Conservation (phyloP, 2,797 vertebrate genomes). For the Gobionotothen gibberifrons region DNA sequence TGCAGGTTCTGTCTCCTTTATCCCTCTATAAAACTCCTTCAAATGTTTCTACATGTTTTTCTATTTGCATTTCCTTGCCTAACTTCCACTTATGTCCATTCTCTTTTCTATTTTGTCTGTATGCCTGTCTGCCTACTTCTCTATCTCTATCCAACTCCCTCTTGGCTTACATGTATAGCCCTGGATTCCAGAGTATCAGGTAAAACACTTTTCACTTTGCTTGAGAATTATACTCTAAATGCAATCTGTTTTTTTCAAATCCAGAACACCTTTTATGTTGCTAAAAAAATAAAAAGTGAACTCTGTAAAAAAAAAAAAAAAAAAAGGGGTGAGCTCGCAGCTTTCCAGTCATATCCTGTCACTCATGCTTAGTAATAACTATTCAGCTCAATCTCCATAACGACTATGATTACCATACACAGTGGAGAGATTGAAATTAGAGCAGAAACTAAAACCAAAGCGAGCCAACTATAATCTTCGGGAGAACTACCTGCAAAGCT, state of each 20-base stretch:
- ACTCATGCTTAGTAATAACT: constrained; percentile 57
- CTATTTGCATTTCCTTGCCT: constrained; percentile 51
- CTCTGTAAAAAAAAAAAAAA: constrained; percentile 14
- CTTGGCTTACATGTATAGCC: constrained; percentile 85
- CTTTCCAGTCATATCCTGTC: constrained; percentile 56
- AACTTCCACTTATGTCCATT: constrained; percentile 61
- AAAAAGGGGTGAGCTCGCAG: constrained; percentile 34
- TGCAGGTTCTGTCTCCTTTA: constrained; percentile 37
- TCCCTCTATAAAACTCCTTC: constrained; percentile 32
- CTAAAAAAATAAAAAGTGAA: constrained; percentile 23
- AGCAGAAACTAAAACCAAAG: constrained; percentile 54
- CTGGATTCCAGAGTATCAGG: constrained; percentile 93
- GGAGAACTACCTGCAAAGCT: constrained; percentile 45
- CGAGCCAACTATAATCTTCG: constrained; percentile 39
- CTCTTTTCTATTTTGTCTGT: constrained; percentile 69
- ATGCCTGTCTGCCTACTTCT: constrained; percentile 68
- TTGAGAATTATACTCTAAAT: constrained; percentile 44
- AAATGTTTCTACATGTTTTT: constrained; percentile 43
- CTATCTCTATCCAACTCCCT: constrained; percentile 70
- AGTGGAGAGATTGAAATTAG: constrained; percentile 55
- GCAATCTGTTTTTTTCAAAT: constrained; percentile 37
- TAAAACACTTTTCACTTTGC: constrained; percentile 85
- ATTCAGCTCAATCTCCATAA: constrained; percentile 50
- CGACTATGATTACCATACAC: constrained; percentile 45
- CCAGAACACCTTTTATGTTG: constrained; percentile 46